Evolutionary conservation across 1,140 invertebrate genomes (phyloP), one percentile per base, ranked within the genome.

Genomic region (Coboldia fuscipes): DNA sequence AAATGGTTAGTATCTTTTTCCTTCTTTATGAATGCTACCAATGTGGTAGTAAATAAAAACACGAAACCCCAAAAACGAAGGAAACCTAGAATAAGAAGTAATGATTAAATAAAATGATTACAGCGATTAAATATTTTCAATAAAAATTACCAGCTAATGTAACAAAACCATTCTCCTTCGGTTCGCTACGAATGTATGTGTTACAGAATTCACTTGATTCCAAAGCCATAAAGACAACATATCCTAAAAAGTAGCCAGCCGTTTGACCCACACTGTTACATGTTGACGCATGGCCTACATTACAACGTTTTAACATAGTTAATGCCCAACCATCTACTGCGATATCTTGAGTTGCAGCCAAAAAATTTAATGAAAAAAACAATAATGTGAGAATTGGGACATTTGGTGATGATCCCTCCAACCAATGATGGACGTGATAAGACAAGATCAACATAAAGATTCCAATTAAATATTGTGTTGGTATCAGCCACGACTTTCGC

Each of bases 321-420:
- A 99, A 59, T 2, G 94, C 94, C 96, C 96, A 99, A 3, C 96
- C 96, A 69, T 99, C 96, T 2, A 99, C 93, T 35, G 92, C 93
- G 51, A 99, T 97, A 58, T 99, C 96, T 63, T 99, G 96, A 16
- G 93, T 98, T 2, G 96, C 93, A 10, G 92, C 93, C 33, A 99
- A 62, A 45, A 97, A 94, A 47, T 96, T 97, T 1, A 98, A 61
- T 33, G 69, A 61, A 49, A 98, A 85, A 61, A 98, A 99, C 31
- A 88, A 63, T 15, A 67, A 43, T 6, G 90, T 94, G 4, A 98
- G 57, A 19, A 80, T 51, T 19, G 62, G 62, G 33, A 97, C 81
- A 49, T 82, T 78, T 1, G 89, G 84, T n/a, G 64, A 47, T 2
- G 46, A 47, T 1, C 56, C 60, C 9, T 80, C 81, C 16, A 94